Conservation (phyloP, 2,797 vertebrate species). For the Phrynocephalus forsythii region DNA sequence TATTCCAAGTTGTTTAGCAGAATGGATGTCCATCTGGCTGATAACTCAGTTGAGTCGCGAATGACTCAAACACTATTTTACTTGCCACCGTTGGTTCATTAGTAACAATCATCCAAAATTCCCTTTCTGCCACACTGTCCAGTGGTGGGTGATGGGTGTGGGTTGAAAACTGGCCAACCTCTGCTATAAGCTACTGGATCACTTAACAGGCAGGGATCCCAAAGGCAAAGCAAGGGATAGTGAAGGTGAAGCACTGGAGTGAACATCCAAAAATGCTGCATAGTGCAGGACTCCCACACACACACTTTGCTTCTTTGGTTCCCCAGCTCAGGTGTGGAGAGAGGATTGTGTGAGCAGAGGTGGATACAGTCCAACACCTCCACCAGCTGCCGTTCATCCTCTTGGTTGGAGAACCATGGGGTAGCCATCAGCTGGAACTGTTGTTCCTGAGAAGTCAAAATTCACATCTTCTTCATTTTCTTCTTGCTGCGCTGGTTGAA, state of each 20-base stretch:
- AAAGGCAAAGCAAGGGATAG: not conserved
- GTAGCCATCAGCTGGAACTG: constrained; percentile 10
- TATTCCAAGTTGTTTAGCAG: constrained; percentile 54
- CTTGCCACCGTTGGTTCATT: not conserved
- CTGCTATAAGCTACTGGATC: not conserved
- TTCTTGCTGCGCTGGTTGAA: constrained; percentile 96
- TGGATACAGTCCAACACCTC: not conserved
- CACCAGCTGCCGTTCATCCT: constrained; percentile 35
- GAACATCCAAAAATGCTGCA: constrained; percentile 1
- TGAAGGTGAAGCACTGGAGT: not conserved
- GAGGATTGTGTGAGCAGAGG: no score
- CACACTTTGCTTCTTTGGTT: no score
- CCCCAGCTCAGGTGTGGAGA: no score
- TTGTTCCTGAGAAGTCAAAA: not conserved
- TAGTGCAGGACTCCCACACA: no score
- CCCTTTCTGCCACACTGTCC: constrained; percentile 19
- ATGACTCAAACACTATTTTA: constrained; percentile 25
- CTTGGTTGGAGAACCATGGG: not conserved
- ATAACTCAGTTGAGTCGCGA: constrained; percentile 38
- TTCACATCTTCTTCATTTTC: constrained; percentile 91
- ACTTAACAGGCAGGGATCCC: not conserved
- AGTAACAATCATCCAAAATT: not conserved
- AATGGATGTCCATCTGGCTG: constrained; percentile 37
- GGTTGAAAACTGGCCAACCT: not conserved
- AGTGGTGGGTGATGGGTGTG: not conserved